phyloP scores from a whole-genome alignment of 2,888 invertebrate species.

The Aphodius granarius region DNA sequence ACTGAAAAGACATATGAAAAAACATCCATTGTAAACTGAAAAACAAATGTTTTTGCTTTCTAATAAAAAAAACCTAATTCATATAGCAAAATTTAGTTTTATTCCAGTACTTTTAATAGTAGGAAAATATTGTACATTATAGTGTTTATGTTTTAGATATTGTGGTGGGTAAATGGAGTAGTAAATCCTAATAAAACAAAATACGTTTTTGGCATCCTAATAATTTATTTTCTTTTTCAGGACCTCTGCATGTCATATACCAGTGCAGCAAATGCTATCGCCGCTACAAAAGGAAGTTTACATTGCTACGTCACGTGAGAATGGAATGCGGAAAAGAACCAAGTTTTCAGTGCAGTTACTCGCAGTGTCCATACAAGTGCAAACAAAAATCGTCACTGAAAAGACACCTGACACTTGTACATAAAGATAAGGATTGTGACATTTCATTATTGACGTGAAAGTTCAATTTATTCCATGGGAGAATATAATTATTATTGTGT shows the following conservation, averaged over 20 bases:
- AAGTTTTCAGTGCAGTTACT: constrained; percentile 22
- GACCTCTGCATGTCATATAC: background rate
- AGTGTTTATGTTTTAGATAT: background rate
- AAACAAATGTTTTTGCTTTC: background rate
- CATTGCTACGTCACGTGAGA: constrained; percentile 13
- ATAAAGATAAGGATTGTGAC: background rate
- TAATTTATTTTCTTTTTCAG: background rate
- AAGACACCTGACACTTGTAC: background rate
- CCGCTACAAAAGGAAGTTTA: constrained; percentile 15
- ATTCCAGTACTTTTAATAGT: background rate
- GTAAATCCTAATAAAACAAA: too few species aligned
- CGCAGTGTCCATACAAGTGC: constrained; percentile 22
- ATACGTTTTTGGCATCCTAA: too few species aligned
- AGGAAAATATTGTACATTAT: background rate
- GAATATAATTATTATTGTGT: too few species aligned
- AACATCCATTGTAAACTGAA: background rate
- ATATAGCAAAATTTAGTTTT: background rate
- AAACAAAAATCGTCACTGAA: background rate
- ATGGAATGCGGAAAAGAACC: constrained; percentile 27
- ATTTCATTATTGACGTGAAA: too few species aligned
- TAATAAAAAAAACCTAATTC: too few species aligned
- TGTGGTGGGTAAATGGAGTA: background rate
- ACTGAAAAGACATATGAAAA: background rate
- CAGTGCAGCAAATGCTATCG: background rate
- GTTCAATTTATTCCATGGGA: too few species aligned